Evolutionary conservation across 1,140 invertebrate genomes (phyloP).

Genomic region (Leptinotarsa texana): DNA sequence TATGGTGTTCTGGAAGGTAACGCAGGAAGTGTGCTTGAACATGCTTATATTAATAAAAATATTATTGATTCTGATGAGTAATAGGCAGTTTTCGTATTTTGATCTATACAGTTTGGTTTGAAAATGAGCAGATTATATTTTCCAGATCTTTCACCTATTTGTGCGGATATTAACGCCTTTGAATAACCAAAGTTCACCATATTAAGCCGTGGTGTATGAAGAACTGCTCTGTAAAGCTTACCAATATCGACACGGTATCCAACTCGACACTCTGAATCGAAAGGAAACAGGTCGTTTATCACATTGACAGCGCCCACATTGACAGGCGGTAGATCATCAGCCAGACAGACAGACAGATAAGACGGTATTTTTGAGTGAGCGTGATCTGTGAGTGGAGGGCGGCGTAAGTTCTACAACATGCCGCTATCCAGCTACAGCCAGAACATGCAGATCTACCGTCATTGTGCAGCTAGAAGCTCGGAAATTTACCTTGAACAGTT

Average conservation of each 20-base stretch:
- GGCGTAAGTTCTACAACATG: conserved; percentile 35
- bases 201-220: conserved; percentile 1
- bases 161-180: not conserved
- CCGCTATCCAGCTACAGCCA: conserved; percentile 47
- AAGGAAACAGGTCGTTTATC: conserved; percentile 5
- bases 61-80: too few relatives aligned
- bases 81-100: too few relatives aligned
- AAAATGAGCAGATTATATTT: too few relatives aligned
- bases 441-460: conserved; percentile 53
- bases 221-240: conserved; percentile 42
- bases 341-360: conserved; percentile 39
- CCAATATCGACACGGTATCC: conserved; percentile 35
- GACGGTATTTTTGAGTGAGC: conserved; percentile 31
- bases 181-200: conserved; percentile 28
- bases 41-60: too few relatives aligned
- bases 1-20: too few relatives aligned
- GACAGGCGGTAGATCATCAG: conserved; percentile 42
- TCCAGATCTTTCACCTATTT: too few relatives aligned
- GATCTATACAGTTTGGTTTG: too few relatives aligned
- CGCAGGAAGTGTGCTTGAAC: too few relatives aligned
- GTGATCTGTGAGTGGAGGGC: conserved; percentile 44
- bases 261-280: conserved; percentile 12
- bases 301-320: conserved; percentile 47
- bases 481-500: conserved; percentile 95
- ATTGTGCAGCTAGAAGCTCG: conserved; percentile 48